Conservation (phyloP, 2,113 vertebrate species). For the Isichthys henryi region DNA sequence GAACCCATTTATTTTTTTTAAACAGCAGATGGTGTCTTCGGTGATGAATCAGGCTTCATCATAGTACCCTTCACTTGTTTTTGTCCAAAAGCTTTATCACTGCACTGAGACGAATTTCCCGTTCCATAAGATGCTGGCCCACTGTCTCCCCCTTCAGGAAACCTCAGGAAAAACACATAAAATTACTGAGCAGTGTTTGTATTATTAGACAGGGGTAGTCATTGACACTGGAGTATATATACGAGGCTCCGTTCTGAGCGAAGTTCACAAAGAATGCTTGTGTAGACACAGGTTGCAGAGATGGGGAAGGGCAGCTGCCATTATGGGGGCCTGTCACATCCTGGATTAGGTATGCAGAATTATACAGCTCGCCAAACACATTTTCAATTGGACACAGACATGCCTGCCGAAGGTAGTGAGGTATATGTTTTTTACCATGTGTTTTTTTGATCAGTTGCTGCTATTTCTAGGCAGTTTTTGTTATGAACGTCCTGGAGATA, state of each 20-base stretch:
- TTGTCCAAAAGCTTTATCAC: slow-evolving; percentile 27
- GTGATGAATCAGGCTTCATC: slow-evolving; percentile 35
- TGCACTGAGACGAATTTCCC: not conserved
- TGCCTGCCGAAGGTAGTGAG: too few species aligned
- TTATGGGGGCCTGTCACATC: not conserved
- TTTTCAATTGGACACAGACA: not conserved
- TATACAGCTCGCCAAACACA: not conserved
- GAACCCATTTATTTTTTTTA: slow-evolving; percentile 21
- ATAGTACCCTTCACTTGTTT: slow-evolving; percentile 32
- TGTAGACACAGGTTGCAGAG: not conserved
- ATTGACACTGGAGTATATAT: not conserved
- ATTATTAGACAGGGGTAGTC: not conserved
- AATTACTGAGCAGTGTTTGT: not conserved
- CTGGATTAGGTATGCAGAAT: not conserved
- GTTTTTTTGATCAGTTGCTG: too few species aligned
- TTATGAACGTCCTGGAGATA: not conserved
- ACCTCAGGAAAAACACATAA: not conserved
- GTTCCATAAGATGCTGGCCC: slow-evolving; percentile 37
- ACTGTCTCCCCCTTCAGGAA: slow-evolving; percentile 60
- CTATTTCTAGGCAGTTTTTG: not conserved
- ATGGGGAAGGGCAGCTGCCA: too few species aligned
- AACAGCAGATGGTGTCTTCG: slow-evolving; percentile 11
- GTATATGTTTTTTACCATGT: too few species aligned
- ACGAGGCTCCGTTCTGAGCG: not conserved
- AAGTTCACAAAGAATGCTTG: not conserved